These are phyloP conservation scores for Myotis findleyi DNA, from an alignment of 2,797 vertebrate genomes.

Conservation along the genomic window DNA sequence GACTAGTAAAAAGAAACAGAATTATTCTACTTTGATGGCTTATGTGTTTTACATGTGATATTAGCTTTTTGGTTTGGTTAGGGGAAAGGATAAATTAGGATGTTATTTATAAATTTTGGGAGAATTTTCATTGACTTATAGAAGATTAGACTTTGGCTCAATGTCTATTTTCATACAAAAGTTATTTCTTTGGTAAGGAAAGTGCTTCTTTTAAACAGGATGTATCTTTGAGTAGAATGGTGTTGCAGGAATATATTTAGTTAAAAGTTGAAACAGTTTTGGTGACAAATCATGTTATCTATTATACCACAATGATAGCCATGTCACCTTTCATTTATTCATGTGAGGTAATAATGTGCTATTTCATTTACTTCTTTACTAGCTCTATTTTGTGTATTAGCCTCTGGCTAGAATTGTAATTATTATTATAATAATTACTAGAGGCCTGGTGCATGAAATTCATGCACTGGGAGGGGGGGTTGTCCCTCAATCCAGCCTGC, in stretches of 20 bases:
- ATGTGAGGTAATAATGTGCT: not conserved
- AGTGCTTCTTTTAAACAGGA: constrained; percentile 16
- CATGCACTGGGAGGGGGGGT: no score
- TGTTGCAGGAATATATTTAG: constrained; percentile 10
- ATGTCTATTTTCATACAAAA: not conserved
- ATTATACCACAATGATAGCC: not conserved
- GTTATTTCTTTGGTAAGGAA: constrained; percentile 44
- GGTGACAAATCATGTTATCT: not conserved
- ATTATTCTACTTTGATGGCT: constrained; percentile 31
- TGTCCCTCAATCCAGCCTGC: no score
- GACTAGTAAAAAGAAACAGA: constrained; percentile 24
- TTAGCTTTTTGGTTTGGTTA: constrained; percentile 42
- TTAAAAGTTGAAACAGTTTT: constrained; percentile 17
- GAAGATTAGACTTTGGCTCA: constrained; percentile 11
- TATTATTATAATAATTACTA: not conserved
- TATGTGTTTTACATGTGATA: not conserved
- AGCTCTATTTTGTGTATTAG: not conserved
- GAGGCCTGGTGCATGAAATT: no score
- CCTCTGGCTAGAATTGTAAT: constrained; percentile 8
- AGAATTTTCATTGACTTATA: constrained; percentile 35
- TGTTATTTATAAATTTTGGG: constrained; percentile 1
- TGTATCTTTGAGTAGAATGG: not conserved
- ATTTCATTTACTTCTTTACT: constrained; percentile 10
- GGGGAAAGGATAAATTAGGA: constrained; percentile 17
- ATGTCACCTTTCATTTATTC: not conserved